phyloP scores from a whole-genome alignment of 1,140 invertebrate species.

The Fopius arisanus region DNA sequence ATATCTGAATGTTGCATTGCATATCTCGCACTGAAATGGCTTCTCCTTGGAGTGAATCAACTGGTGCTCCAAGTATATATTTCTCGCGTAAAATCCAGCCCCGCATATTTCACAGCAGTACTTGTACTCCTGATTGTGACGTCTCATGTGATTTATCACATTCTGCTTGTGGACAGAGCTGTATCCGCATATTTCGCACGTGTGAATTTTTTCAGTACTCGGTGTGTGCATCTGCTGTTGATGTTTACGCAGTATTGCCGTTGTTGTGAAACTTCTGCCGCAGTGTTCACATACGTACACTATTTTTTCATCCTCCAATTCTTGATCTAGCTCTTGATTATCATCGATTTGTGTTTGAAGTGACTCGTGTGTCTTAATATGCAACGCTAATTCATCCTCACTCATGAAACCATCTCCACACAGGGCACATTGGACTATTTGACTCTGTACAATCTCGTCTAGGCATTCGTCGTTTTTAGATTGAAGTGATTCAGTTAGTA shows the following conservation, averaged over 20 bases:
- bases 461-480: slow-evolving; percentile 34
- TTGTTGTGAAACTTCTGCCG: slow-evolving; percentile 48
- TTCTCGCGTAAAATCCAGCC: slow-evolving; percentile 56
- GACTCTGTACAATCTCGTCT: slow-evolving; percentile 38
- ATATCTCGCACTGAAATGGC: slow-evolving; percentile 63
- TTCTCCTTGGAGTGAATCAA: slow-evolving; percentile 52
- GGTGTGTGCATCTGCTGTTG: slow-evolving; percentile 41
- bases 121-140: slow-evolving; percentile 58
- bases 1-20: slow-evolving; percentile 63
- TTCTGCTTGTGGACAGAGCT: slow-evolving; percentile 50
- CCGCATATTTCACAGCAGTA: slow-evolving; percentile 77
- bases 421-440: slow-evolving; percentile 46
- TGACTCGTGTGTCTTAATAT: slow-evolving; percentile 42
- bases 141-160: slow-evolving; percentile 52
- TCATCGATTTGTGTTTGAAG: slow-evolving; percentile 1
- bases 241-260: slow-evolving; percentile 46
- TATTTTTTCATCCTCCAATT: slow-evolving; percentile 20
- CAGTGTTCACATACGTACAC: slow-evolving; percentile 57
- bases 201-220: slow-evolving; percentile 41
- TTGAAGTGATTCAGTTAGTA: slow-evolving; percentile 39
- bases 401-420: slow-evolving; percentile 59
- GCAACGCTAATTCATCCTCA: slow-evolving; percentile 53
- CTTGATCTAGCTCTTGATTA: not conserved
- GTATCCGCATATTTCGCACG: slow-evolving; percentile 56
- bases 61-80: slow-evolving; percentile 59